Conservation (phyloP, 2,888 invertebrate species). For the Nowickia ferox region DNA sequence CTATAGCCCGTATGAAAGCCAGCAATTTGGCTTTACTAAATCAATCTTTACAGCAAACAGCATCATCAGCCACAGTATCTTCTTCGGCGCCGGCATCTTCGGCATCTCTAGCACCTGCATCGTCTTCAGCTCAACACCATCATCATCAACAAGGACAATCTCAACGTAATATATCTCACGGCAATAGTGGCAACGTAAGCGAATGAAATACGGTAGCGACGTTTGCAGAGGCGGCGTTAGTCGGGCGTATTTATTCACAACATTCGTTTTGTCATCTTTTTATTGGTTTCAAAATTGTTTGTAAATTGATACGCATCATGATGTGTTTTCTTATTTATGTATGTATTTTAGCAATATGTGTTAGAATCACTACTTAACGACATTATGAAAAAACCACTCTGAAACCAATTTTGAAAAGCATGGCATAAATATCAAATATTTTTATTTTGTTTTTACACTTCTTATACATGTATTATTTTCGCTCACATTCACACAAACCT, state of each 20-base stretch:
- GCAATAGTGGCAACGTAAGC: constrained; percentile 74
- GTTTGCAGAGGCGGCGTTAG: constrained; percentile 76
- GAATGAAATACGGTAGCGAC: constrained; percentile 81
- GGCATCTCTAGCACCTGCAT: constrained; percentile 68
- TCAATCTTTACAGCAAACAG: constrained; percentile 80
- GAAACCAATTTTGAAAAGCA: constrained; percentile 64
- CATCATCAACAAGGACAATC: constrained; percentile 64
- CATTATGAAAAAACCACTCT: constrained; percentile 46
- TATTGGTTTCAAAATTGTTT: constrained; percentile 54
- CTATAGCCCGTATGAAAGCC: constrained; percentile 84
- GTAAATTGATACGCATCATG: constrained; percentile 59
- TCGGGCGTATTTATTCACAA: constrained; percentile 78
- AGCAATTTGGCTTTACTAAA: constrained; percentile 87
- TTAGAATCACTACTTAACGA: constrained; percentile 58
- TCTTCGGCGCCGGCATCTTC: constrained; percentile 68
- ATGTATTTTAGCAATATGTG: constrained; percentile 61
- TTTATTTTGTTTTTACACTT: constrained; percentile 34
- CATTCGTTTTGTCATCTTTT: constrained; percentile 66
- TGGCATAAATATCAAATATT: constrained; percentile 14
- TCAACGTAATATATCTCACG: constrained; percentile 51
- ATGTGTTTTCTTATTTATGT: constrained; percentile 62
- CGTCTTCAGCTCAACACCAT: constrained; percentile 56
- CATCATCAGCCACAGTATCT: constrained; percentile 73
- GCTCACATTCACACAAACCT: constrained; percentile 22
- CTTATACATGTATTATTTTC: constrained; percentile 1